These are phyloP conservation scores for Andrena camellia DNA, from an alignment of 2,888 invertebrate species.

Conservation along the genomic window DNA sequence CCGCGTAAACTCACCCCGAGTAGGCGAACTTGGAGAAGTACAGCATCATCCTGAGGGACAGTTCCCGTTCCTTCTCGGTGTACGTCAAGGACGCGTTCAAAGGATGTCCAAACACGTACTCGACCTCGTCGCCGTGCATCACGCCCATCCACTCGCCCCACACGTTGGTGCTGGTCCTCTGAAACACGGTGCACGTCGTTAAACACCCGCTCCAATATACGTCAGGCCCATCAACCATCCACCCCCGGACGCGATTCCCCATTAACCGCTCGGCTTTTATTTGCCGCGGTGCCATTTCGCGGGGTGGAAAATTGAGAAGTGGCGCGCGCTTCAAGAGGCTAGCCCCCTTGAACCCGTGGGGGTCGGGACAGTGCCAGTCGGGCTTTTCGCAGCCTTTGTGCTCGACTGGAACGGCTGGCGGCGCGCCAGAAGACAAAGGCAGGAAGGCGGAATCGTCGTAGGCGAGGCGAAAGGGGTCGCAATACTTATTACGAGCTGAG, in stretches of 20 bases:
- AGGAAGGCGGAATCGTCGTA: background rate
- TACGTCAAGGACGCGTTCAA: slow-evolving; percentile 95
- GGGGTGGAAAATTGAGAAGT: too few species aligned
- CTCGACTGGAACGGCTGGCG: background rate
- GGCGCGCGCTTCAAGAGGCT: too few species aligned
- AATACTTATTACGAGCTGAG: background rate
- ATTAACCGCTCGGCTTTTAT: slow-evolving; percentile 12
- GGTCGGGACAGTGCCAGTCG: too few species aligned
- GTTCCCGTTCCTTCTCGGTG: slow-evolving; percentile 93
- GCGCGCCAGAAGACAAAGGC: background rate
- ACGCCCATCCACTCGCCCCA: slow-evolving; percentile 99
- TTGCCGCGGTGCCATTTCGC: background rate
- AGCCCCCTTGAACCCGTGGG: too few species aligned
- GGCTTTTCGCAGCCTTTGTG: too few species aligned
- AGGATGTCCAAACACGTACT: slow-evolving; percentile 98
- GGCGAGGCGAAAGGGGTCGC: too few species aligned
- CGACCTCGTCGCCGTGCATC: slow-evolving; percentile 99
- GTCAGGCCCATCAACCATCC: slow-evolving; percentile 5
- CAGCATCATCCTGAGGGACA: slow-evolving; percentile 96
- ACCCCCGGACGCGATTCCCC: background rate
- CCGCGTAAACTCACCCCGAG: slow-evolving; percentile 91
- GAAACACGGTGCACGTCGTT: slow-evolving; percentile 83
- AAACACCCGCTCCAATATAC: slow-evolving; percentile 17
- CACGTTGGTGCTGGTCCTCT: slow-evolving; percentile 95
- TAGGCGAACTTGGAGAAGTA: slow-evolving; percentile 97